Evolutionary conservation across 2,888 invertebrate species (phyloP).

Genomic region (Drosophila nr. perissopoda): DNA sequence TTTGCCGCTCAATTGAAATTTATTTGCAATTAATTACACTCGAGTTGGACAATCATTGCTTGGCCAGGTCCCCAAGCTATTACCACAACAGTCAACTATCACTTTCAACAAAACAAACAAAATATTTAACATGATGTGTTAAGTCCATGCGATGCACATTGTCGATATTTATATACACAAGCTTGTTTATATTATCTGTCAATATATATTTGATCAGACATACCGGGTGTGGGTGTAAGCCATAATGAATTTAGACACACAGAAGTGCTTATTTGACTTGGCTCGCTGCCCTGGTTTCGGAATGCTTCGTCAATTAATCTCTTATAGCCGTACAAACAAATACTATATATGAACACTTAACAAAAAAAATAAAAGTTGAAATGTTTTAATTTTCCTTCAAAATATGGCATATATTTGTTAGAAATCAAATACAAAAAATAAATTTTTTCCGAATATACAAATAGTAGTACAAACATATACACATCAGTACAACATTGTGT

Average conservation of each 20-base stretch:
- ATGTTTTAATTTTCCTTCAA: background rate
- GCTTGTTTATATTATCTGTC: conserved; percentile 14
- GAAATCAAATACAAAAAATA: background rate
- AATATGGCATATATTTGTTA: background rate
- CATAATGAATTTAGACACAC: conserved; percentile 33
- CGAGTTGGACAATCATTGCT: conserved; percentile 13
- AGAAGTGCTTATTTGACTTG: conserved; percentile 57
- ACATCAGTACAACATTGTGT: background rate
- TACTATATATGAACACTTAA: background rate
- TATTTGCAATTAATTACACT: conserved; percentile 39
- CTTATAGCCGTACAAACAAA: conserved; percentile 8
- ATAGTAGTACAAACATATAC: background rate
- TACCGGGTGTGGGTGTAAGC: conserved; percentile 32
- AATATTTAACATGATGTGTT: background rate
- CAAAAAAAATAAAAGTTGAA: background rate
- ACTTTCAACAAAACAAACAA: conserved; percentile 5
- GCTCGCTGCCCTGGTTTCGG: conserved; percentile 49
- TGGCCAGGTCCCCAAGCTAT: conserved; percentile 8
- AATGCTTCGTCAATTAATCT: conserved; percentile 44
- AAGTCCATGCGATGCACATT: background rate
- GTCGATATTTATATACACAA: background rate
- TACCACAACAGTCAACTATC: conserved; percentile 4
- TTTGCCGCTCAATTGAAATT: conserved; percentile 31
- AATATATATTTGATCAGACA: conserved; percentile 52
- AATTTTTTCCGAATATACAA: background rate